Evolutionary conservation across 2,888 invertebrate genomes (phyloP).

Genomic region (Meiosimyza decipiens): DNA sequence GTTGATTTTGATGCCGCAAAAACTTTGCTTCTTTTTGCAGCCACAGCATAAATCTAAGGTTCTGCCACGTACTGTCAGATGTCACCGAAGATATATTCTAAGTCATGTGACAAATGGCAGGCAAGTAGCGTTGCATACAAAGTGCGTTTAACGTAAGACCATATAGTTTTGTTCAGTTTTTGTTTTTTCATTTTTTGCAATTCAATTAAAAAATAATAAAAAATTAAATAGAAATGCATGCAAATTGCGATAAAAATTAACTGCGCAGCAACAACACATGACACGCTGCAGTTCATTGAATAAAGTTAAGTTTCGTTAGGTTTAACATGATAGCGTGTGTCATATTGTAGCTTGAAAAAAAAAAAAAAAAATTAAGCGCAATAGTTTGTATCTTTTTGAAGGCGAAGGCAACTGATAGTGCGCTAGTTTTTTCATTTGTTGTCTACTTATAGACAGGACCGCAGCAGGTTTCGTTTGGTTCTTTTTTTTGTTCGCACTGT

Average conservation of each 20-base stretch:
- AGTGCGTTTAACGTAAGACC: neutral
- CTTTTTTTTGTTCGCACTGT: neutral
- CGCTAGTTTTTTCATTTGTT: neutral
- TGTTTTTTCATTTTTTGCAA: slow-evolving; percentile 1
- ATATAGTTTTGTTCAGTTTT: neutral
- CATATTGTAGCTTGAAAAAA: neutral
- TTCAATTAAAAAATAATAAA: slow-evolving; percentile 21
- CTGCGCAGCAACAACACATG: slow-evolving; percentile 56
- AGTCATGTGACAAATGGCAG: slow-evolving; percentile 18
- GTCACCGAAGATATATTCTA: slow-evolving; percentile 10
- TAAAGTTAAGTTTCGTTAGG: slow-evolving; percentile 7
- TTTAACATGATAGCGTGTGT: slow-evolving; percentile 18
- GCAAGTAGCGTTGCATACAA: slow-evolving; percentile 10
- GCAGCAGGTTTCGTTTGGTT: slow-evolving; percentile 14
- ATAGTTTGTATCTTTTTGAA: too few species aligned
- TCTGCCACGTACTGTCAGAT: slow-evolving; percentile 14
- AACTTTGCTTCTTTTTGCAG: neutral
- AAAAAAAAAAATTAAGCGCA: too few species aligned
- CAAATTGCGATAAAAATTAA: slow-evolving; percentile 64
- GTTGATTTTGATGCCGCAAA: slow-evolving; percentile 6
- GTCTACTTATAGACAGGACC: slow-evolving; percentile 5
- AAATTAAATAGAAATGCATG: slow-evolving; percentile 6
- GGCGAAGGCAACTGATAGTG: neutral
- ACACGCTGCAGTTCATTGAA: slow-evolving; percentile 10
- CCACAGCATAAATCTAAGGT: slow-evolving; percentile 15